These are phyloP conservation scores for Tupiocoris notatus DNA, from an alignment of 2,888 invertebrate species.

Conservation along the genomic window DNA sequence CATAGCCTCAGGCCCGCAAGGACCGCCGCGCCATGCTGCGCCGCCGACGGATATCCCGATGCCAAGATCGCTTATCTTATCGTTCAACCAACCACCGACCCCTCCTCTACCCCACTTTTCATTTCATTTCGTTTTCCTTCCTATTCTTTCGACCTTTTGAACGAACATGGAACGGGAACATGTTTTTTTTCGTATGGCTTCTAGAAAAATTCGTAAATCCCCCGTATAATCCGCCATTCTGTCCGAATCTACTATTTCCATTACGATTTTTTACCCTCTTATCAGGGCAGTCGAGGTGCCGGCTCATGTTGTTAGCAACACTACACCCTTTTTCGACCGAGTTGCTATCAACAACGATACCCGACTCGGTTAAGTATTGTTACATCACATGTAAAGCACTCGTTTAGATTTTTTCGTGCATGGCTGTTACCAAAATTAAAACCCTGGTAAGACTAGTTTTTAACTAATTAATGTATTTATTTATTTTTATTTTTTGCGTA, in stretches of 20 bases:
- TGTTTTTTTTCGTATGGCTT: background rate
- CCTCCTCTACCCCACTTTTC: background rate
- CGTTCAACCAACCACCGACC: background rate
- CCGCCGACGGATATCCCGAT: background rate
- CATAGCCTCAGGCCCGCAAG: background rate
- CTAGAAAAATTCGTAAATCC: background rate
- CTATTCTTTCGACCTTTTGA: background rate
- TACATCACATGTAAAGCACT: background rate
- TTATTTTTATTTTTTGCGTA: too few species aligned
- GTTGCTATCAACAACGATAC: background rate
- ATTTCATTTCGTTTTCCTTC: background rate
- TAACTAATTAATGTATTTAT: too few species aligned
- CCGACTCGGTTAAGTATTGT: background rate
- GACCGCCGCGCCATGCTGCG: background rate
- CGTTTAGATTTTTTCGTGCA: too few species aligned
- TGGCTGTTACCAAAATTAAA: too few species aligned
- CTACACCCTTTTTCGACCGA: background rate
- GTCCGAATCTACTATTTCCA: constrained; percentile 29
- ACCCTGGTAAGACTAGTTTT: too few species aligned
- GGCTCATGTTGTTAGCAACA: background rate
- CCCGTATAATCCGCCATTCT: constrained; percentile 31
- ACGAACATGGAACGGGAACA: background rate
- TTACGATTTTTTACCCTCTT: background rate
- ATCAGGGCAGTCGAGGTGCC: background rate
- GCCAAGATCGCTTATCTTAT: background rate